Base-by-base conservation (phyloP, 2,797 vertebrate species). In the Aldrovandia affinis region DNA sequence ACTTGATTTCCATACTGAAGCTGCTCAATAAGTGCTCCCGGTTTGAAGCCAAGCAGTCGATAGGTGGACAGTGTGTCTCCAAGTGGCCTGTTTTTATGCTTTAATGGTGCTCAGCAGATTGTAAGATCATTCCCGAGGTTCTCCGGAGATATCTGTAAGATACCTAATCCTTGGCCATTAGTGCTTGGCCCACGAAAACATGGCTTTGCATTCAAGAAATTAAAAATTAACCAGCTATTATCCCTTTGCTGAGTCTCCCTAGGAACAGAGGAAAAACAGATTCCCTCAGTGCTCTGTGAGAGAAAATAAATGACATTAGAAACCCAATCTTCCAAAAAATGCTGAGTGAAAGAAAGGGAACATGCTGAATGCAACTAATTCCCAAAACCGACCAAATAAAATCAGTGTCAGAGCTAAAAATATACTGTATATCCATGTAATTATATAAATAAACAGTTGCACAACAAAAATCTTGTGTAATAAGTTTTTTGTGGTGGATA, bases 141-240 rank as follows among this genome's bases (percentile, higher is more conserved):
- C 88, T 87, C 85, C 78, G 83, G 79, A 90, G 88, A 83, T 78
- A 87, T 84, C 84, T 83, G 85, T 83, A 65, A 85, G 89, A 92
- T 90, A 93, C 88, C 90, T 87, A 89, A 92, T 91, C 91, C 83
- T 55, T 65, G 20, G 89, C 92, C 90, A 91, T 92, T 90, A 92
- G 89, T 68, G 89, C 78, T 81, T 81, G 61, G 65, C 70, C 84
- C 80, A 86, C 77, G 83, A 85, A 84, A 88, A 88, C 89, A 89
- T 0, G 3, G 82, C 85, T 90, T 87, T 87, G 87, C 89, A 90
- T 91, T 92, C 89, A 87, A 87, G 85, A 87, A 86, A 93, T 94
- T 91, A 93, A 94, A 92, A 91, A 93, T 94, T 92, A 89, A 93
- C 50, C 86, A 92, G 88, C 86, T 90, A 87, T 90, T 89, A 88